phyloP scores from a whole-genome alignment of 2,113 vertebrate genomes.

The Diadophis punctatus region DNA sequence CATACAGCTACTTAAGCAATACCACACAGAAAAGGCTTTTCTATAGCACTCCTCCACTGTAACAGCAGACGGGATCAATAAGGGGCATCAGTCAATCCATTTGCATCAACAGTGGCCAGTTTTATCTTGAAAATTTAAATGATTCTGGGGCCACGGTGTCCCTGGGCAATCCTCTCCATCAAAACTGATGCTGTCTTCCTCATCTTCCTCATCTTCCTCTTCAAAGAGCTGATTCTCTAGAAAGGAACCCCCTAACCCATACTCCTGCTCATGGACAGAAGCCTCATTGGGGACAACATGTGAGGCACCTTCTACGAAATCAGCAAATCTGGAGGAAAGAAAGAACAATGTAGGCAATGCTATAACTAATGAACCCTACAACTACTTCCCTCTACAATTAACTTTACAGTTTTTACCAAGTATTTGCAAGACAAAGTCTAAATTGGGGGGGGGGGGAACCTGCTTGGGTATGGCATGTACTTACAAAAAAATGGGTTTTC shows the following conservation, averaged over 20 bases:
- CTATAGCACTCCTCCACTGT: neutral
- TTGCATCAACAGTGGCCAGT: fast-evolving
- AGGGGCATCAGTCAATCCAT: neutral
- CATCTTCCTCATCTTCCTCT: constrained; percentile 55
- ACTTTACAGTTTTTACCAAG: neutral
- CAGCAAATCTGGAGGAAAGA: constrained; percentile 83
- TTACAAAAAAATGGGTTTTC: neutral
- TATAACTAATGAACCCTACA: neutral
- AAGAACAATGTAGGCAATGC: neutral
- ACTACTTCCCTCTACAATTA: neutral
- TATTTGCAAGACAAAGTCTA: neutral
- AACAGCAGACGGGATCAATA: neutral
- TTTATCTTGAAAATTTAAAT: constrained; percentile 17
- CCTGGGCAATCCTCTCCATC: neutral
- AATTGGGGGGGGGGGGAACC: neutral
- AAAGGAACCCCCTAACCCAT: constrained; percentile 74
- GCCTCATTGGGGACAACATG: constrained; percentile 83
- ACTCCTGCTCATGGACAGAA: constrained; percentile 84
- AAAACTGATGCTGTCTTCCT: neutral
- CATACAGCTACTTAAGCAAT: neutral
- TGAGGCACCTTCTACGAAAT: constrained; percentile 85
- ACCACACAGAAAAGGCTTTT: neutral
- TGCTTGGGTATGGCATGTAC: too few species aligned
- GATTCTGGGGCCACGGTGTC: neutral
- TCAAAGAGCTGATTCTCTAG: constrained; percentile 80